Evolutionary conservation across 2,888 invertebrate species (phyloP), one percentile per base, ranked within the genome.

Genomic region (Diarsia brunnea): DNA sequence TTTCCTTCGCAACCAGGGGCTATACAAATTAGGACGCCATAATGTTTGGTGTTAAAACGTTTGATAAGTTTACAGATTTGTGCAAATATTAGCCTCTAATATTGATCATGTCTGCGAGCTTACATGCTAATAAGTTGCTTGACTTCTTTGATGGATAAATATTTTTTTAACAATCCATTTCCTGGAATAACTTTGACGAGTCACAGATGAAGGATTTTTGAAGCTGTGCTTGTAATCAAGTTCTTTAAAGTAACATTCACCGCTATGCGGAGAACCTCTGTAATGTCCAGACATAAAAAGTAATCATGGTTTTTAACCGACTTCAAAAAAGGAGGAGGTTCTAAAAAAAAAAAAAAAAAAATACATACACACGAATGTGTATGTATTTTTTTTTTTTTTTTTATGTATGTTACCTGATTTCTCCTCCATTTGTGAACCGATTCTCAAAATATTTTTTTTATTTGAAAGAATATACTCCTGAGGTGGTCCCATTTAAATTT

Each of bases 1-100:
- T 81, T 69, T 88, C 73, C 81, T 74, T 81, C 76, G 78, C 74
- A 88, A 75, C 80, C 78, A 79, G 55, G 87, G 86, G 84, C 90
- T 90, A 91, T 90, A 92, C 91, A 92, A 92, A 92, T 92, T 92
- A 91, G 92, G 91, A 93, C 89, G 89, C 84, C 82, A 86, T 89
- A 90, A 88, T 95, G 92, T 95, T 95, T 93, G 95, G 95, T 94
- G 95, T 94, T 94, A 95, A 95, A 95, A 94, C 91, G 92, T 92
- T 90, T 91, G 92, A 94, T 93, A 92, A 92, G 92, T 94, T 91
- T 93, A 94, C 93, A 92, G 93, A 94, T 94, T 93, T 92, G 89
- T 90, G 92, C 92, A 94, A 96, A 96, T 94, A 95, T 94, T 93
- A 82, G 89, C 84, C 73, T 88, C 90, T 88, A 93, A 92, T 95